Evolutionary conservation across 2,797 vertebrate genomes (phyloP).

Genomic region (Sus cebifrons): DNA sequence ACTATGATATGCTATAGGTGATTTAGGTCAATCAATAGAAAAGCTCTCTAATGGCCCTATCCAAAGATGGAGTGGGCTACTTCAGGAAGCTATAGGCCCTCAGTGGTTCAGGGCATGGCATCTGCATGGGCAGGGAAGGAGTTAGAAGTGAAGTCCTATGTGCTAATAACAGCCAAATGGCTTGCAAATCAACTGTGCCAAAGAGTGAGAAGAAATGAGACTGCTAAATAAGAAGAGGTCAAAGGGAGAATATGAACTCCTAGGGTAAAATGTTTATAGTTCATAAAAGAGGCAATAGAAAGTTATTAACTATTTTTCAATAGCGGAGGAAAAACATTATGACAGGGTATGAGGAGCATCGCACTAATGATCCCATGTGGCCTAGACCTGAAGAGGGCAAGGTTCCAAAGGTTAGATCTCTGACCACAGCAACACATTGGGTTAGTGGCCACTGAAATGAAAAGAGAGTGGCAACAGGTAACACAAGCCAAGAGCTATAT

Average conservation of each 20-base stretch:
- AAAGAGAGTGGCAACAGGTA: background rate
- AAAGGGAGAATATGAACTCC: constrained; percentile 27
- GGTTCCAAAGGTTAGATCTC: background rate
- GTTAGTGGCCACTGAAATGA: background rate
- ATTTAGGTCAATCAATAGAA: background rate
- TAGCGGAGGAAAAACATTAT: background rate
- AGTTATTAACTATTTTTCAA: constrained; percentile 16
- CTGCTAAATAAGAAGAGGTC: background rate
- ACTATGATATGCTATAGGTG: background rate
- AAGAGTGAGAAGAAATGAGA: constrained; percentile 13
- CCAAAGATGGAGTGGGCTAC: background rate
- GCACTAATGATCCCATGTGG: background rate
- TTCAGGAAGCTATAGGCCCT: background rate
- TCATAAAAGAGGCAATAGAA: background rate
- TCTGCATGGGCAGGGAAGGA: background rate
- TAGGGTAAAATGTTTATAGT: background rate
- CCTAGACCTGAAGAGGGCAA: background rate
- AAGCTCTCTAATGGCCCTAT: background rate
- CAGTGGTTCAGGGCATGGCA: background rate
- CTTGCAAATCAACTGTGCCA: background rate
- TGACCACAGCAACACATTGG: background rate
- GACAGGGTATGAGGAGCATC: background rate
- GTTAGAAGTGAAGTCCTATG: constrained; percentile 25
- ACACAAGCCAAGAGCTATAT: background rate
- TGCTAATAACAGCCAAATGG: constrained; percentile 28